Conservation (phyloP, 2,113 vertebrate species). For the Vidua macroura region DNA sequence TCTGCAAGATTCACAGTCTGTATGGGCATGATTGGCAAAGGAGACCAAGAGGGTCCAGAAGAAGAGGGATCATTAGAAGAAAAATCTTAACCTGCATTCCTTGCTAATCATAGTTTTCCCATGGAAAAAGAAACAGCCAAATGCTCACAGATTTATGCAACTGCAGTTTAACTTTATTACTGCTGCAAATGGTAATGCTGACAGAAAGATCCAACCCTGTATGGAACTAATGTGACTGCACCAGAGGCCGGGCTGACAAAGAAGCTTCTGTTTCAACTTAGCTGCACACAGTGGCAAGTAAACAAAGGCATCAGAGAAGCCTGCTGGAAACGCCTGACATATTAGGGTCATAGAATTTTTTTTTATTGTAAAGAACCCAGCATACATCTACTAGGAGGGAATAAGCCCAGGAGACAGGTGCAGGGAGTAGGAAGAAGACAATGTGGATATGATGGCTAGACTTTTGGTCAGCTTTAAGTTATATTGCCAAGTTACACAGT, state of each 20-base stretch:
- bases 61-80: background rate
- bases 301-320: conserved; percentile 51
- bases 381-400: background rate
- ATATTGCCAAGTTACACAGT: background rate
- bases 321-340: conserved; percentile 7
- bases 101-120: background rate
- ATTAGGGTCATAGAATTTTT: conserved; percentile 11
- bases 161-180: background rate
- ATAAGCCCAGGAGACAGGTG: background rate
- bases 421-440: background rate
- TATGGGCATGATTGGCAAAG: background rate
- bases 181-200: background rate
- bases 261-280: conserved; percentile 57
- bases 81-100: background rate
- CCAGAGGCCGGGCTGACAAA: conserved; percentile 38
- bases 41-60: background rate
- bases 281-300: conserved; percentile 35
- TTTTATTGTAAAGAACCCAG: background rate
- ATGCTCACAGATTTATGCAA: background rate
- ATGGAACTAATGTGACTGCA: background rate
- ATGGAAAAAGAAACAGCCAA: background rate
- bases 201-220: background rate
- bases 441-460: fast-evolving
- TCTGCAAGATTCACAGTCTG: background rate
- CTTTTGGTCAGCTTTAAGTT: background rate